Base-by-base conservation (phyloP, 2,797 vertebrate genomes). In the Myiotriccus ornatus region DNA sequence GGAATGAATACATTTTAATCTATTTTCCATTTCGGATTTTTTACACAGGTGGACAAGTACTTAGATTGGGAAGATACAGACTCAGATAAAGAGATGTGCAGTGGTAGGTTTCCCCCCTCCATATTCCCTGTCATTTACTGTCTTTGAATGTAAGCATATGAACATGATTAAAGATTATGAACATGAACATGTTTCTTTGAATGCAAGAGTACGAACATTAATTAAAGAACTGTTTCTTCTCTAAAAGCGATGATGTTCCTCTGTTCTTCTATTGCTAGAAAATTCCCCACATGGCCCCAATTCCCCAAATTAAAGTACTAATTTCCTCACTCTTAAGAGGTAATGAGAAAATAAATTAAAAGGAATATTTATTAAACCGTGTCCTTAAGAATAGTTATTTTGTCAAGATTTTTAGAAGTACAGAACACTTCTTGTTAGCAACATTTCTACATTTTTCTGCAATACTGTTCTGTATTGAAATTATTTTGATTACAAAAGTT, bases 1-100 rank as follows among this genome's bases (percentile, higher is more conserved):
- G 43, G 28, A 64, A 50, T 37, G 39, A 63, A 44, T 78, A 34
- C 4, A 68, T 94, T 70, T 67, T 73, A 20, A 79, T 73, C 56
- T 64, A 0, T 91, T 77, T 85, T 91, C 55, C 68, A 27, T 63
- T 93, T 52, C 78, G 56, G 44, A 14, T 17, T 52, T 77, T 82
- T 95, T 84, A 69, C 64, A 62, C 94, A 98, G 98, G 81, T 98
- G 89, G 94, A 97, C 59, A 96, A 94, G 83, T 96, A 90, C 80
- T 44, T 97, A 56, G 91, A 79, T 57, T 80, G 97, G 76, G 93
- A 97, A 73, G 97, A 97, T 88, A 69, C 41, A 80, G 95, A 95
- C 23, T 39, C 47, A 47, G 95, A 89, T 80, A 95, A 97, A 84
- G 91, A 90, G 35, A 77, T 28, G 3, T 83, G 27, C 47, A 65